Evolutionary conservation across 2,888 invertebrate genomes (phyloP), one percentile per base, ranked within the genome.

Genomic region (Dioctria rufipes): DNA sequence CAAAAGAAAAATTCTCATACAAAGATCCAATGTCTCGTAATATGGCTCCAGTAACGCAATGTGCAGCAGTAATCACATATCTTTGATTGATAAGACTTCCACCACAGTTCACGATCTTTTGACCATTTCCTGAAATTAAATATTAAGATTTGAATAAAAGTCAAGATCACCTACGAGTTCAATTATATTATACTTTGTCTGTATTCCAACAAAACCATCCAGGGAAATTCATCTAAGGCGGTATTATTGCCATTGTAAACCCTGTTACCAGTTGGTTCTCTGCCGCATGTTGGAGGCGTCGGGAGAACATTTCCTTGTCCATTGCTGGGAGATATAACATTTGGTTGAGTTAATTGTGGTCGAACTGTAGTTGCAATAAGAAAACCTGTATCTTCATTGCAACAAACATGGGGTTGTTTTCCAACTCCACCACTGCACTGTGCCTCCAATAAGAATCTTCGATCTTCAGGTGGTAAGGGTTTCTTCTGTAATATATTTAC

Each of bases 171-270:
- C 25, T 25, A 25, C 25, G 25, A 25, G 25, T 25, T 25, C 25
- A 25, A 25, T 25, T 25, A 25, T 25, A 25, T 25, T 25, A 25
- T 88, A 94, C 94, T 91, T 90, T 91, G 91, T 81, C 90, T 90
- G 85, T 94, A 94, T 86, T 92, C 91, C 6, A 94, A 84, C n/a
- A 94, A 87, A 0, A 90, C 91, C 92, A 93, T 92, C 94, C 94
- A 94, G 0, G 93, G 92, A 84, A 92, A 93, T 83, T 94, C 93
- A 83, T 92, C 92, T 2, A 94, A 84, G 0, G 91, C 91, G 0
- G 93, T 90, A 60, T 87, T 86, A 49, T 90, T 89, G 13, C 94
- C 94, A 13, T 93, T 93, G 65, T 92, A 91, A 73, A 94, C 92
- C 83, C 90, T 90, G 85, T 92, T 90, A 49, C 87, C 86, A 75